These are phyloP conservation scores for Xanthia icteritia DNA, from an alignment of 2,888 invertebrate genomes.

Conservation along the genomic window DNA sequence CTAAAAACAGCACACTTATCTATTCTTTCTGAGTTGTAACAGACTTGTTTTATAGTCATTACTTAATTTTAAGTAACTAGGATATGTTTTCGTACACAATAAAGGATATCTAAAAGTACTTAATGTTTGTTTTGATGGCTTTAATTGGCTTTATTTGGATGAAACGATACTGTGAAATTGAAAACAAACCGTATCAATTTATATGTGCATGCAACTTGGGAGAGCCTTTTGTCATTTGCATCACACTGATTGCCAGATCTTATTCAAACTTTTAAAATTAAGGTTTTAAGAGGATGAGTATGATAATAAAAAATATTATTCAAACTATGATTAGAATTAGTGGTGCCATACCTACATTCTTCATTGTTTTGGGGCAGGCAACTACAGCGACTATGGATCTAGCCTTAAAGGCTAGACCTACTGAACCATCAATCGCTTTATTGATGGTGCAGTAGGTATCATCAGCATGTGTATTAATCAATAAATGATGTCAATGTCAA, in stretches of 20 bases:
- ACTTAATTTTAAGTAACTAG: constrained; percentile 87
- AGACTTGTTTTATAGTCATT: constrained; percentile 75
- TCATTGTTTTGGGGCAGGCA: too few species aligned
- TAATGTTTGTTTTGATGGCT: constrained; percentile 59
- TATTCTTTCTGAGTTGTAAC: constrained; percentile 69
- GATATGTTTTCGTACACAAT: constrained; percentile 87
- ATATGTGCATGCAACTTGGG: neutral
- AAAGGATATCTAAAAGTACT: constrained; percentile 77
- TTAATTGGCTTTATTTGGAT: neutral
- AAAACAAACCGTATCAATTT: neutral
- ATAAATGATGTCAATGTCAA: too few species aligned
- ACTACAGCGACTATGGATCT: too few species aligned
- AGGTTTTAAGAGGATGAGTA: too few species aligned
- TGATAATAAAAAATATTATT: too few species aligned
- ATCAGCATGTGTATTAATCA: too few species aligned
- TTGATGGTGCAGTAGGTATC: too few species aligned
- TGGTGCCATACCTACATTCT: too few species aligned
- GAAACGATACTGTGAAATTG: constrained; percentile 1
- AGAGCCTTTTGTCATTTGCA: neutral
- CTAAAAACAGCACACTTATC: constrained; percentile 55
- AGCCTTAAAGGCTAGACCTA: too few species aligned
- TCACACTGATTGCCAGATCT: neutral
- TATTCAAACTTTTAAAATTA: neutral
- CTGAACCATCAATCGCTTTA: too few species aligned
- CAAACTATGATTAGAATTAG: too few species aligned